Evolutionary conservation across 1,140 invertebrate species (phyloP), one percentile per base, ranked within the genome.

Genomic region (Anastrepha obliqua): DNA sequence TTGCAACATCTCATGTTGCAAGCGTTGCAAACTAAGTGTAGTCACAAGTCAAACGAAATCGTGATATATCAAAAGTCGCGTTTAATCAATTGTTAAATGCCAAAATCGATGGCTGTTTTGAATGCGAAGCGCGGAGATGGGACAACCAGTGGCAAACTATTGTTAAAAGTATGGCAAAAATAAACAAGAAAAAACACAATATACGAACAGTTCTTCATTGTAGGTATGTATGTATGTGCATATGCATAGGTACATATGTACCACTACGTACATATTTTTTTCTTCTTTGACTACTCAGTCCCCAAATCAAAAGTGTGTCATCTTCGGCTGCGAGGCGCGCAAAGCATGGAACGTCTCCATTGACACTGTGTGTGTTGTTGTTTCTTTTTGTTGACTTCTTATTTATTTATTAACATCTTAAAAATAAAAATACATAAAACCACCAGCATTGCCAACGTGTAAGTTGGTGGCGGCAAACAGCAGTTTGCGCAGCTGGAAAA

Each of bases 81-180:
- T 81, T 81, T 55, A 81, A 81, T 81, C 74, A 81, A 81, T 81
- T 81, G 74, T 81, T 81, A 81, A 81, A 81, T 81, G 74, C 74
- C 74, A 81, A 81, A 58, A 81, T 29, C 20, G 9, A 42, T 81
- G 20, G 74, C 55, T 81, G 74, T 55, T 55, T 13, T 20, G 47
- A 5, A 7, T 20, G 47, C n/a, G 11, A 81, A 15, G 47, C 74
- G 9, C 47, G 5, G 47, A n/a, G 47, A 55, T 67, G 64, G 6
- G 11, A 39, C 29, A 20, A 67, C n/a, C n/a, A 81, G 51, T n/a
- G 39, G 20, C 39, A 11, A 44, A 13, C 42, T 17, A 17, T 44
- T 81, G 47, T 81, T 11, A 42, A 81, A 81, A 15, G 47, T 51
- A 51, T 17, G 15, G n/a, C 8, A 55, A 55, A 67, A 51, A 42